These are phyloP conservation scores for Apis laboriosa DNA, from an alignment of 1,140 invertebrate genomes.

Conservation along the genomic window DNA sequence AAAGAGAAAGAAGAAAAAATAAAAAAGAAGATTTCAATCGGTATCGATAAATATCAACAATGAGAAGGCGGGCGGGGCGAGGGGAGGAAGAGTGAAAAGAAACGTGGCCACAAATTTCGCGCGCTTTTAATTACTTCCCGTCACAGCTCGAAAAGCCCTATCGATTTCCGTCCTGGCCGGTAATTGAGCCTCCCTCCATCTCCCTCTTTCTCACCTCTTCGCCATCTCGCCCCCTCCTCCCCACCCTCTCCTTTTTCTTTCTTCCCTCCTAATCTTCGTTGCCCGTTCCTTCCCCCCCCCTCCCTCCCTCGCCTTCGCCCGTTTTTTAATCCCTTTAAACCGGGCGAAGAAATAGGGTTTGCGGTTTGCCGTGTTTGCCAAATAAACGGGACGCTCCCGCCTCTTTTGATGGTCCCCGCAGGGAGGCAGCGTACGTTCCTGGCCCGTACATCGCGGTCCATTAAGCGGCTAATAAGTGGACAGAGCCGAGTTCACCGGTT, in stretches of 20 bases:
- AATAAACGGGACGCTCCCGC: slow-evolving; percentile 63
- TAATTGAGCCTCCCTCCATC: slow-evolving; percentile 45
- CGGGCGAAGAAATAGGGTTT: slow-evolving; percentile 61
- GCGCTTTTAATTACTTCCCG: slow-evolving; percentile 63
- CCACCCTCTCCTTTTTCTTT: background rate
- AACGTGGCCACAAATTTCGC: slow-evolving; percentile 60
- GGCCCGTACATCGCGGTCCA: slow-evolving; percentile 64
- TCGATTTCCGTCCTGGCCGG: slow-evolving; percentile 55
- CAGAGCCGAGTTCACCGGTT: slow-evolving; percentile 64
- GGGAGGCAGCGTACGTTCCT: slow-evolving; percentile 57
- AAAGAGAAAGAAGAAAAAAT: no score
- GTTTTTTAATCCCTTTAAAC: slow-evolving; percentile 59
- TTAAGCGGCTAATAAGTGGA: slow-evolving; percentile 70
- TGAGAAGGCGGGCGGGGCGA: background rate
- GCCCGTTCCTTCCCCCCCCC: background rate
- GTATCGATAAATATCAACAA: slow-evolving; percentile 28
- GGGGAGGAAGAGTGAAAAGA: background rate
- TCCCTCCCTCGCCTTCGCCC: background rate
- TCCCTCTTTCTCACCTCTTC: background rate
- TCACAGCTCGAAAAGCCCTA: slow-evolving; percentile 50
- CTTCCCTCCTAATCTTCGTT: background rate
- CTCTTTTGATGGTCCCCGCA: slow-evolving; percentile 63
- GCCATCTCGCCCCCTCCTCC: background rate
- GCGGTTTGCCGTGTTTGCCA: slow-evolving; percentile 66
- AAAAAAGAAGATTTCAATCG: background rate